Evolutionary conservation across 2,888 invertebrate genomes (phyloP).

Genomic region (Epirrhoe alternata): DNA sequence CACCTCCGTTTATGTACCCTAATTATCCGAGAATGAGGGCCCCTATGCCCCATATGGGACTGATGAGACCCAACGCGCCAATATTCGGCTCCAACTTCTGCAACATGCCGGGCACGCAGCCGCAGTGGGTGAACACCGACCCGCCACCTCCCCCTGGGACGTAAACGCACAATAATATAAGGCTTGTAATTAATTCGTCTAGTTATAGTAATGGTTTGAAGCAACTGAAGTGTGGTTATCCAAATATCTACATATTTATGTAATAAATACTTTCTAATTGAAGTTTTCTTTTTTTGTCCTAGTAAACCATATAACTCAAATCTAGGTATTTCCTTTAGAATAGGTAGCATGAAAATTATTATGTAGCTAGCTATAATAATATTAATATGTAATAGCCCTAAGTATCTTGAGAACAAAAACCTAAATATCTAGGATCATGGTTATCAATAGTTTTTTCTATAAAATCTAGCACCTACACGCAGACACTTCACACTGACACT

Average conservation of each 20-base stretch:
- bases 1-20: constrained; percentile 56
- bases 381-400: too few relatives aligned
- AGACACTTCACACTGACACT: too few relatives aligned
- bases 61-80: constrained; percentile 58
- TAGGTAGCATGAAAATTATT: too few relatives aligned
- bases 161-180: constrained; percentile 55
- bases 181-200: constrained; percentile 43
- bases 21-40: constrained; percentile 59
- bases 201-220: constrained; percentile 61
- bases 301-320: too few relatives aligned
- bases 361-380: too few relatives aligned
- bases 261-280: constrained; percentile 70
- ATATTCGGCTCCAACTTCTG: constrained; percentile 63
- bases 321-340: too few relatives aligned
- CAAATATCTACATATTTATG: constrained; percentile 82
- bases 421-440: too few relatives aligned
- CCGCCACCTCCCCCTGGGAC: constrained; percentile 78
- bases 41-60: constrained; percentile 49
- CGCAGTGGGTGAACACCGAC: constrained; percentile 66
- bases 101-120: constrained; percentile 55
- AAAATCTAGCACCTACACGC: too few relatives aligned
- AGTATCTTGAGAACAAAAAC: too few relatives aligned
- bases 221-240: constrained; percentile 80
- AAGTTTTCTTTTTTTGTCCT: constrained; percentile 29
- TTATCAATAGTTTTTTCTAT: too few relatives aligned